Conservation (phyloP, 2,888 invertebrate genomes). For the Cantharis lateralis region DNA sequence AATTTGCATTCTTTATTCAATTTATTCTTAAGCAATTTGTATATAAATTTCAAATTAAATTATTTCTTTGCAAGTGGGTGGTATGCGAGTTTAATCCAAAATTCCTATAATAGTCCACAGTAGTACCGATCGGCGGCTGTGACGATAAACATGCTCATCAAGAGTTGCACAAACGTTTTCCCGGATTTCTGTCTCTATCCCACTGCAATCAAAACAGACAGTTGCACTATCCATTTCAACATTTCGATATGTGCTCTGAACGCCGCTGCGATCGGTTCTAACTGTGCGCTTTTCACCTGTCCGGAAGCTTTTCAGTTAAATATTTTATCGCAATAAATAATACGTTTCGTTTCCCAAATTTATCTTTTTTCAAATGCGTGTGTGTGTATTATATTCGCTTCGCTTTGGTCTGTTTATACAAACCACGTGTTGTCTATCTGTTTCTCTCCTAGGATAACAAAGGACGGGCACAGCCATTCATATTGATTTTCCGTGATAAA, state of each 20-base stretch:
- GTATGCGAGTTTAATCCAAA: not conserved
- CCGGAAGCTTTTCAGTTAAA: slow-evolving; percentile 18
- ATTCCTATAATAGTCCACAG: not conserved
- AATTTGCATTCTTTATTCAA: not conserved
- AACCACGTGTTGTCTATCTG: slow-evolving; percentile 51
- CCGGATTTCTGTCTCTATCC: slow-evolving; percentile 30
- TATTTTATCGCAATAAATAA: slow-evolving; percentile 2
- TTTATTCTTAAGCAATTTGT: not conserved
- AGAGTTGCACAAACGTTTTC: slow-evolving; percentile 32
- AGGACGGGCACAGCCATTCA: slow-evolving; percentile 56
- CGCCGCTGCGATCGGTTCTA: slow-evolving; percentile 29
- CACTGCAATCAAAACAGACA: slow-evolving; percentile 40
- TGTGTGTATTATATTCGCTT: slow-evolving; percentile 21
- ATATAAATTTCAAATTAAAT: not conserved
- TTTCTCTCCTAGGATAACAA: slow-evolving; percentile 55
- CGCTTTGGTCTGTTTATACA: slow-evolving; percentile 28
- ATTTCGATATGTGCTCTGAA: slow-evolving; percentile 39
- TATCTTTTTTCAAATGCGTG: slow-evolving; percentile 13
- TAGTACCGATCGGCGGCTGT: slow-evolving; percentile 14
- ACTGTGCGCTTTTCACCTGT: slow-evolving; percentile 31
- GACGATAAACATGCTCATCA: slow-evolving; percentile 28
- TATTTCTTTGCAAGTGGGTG: not conserved
- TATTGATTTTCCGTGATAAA: slow-evolving; percentile 58
- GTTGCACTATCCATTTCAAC: slow-evolving; percentile 39
- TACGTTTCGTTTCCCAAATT: slow-evolving; percentile 6